Conservation (phyloP, 2,888 invertebrate genomes). For the Acrocyrtus sp. region DNA sequence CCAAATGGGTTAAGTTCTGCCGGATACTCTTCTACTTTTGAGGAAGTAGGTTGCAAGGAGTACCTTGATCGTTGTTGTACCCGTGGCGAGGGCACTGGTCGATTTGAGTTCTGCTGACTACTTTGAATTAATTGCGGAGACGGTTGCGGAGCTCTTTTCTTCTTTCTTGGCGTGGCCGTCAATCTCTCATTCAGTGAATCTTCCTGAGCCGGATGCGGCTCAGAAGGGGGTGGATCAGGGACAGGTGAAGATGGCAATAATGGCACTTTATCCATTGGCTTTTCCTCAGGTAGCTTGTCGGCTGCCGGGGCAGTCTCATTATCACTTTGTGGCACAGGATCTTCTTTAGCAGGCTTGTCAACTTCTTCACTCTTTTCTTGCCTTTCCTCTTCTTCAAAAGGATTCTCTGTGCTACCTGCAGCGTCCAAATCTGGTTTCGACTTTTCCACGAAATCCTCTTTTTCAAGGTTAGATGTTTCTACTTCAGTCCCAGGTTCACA, state of each 20-base stretch:
- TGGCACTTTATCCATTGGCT: not conserved
- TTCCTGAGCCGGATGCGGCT: not conserved
- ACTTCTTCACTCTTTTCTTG: constrained; percentile 15
- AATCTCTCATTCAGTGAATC: constrained; percentile 5
- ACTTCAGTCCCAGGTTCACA: too few relatives aligned
- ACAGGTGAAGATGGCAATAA: not conserved
- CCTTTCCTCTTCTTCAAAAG: constrained; percentile 21
- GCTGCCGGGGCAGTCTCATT: constrained; percentile 29
- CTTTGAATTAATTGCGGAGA: constrained; percentile 30
- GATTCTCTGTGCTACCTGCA: too few relatives aligned
- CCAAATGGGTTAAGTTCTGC: constrained; percentile 81
- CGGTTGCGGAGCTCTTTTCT: constrained; percentile 45
- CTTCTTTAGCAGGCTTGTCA: constrained; percentile 17
- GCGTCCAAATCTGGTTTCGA: too few relatives aligned
- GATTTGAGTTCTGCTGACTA: constrained; percentile 15
- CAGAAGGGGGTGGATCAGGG: constrained; percentile 3
- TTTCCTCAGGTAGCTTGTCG: not conserved
- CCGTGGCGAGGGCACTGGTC: constrained; percentile 46
- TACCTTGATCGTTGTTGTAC: not conserved
- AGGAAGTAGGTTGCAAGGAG: too few relatives aligned
- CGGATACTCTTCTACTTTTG: constrained; percentile 72
- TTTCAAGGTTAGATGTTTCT: not conserved
- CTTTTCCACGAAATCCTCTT: too few relatives aligned
- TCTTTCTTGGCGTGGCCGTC: constrained; percentile 44
- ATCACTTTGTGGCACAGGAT: constrained; percentile 22